Percentiles rank a stretch among this genome's conserved stretches.
These are phyloP conservation scores for Acleris sparsana DNA, from an alignment of 2,888 invertebrate genomes.

Conservation along the genomic window DNA sequence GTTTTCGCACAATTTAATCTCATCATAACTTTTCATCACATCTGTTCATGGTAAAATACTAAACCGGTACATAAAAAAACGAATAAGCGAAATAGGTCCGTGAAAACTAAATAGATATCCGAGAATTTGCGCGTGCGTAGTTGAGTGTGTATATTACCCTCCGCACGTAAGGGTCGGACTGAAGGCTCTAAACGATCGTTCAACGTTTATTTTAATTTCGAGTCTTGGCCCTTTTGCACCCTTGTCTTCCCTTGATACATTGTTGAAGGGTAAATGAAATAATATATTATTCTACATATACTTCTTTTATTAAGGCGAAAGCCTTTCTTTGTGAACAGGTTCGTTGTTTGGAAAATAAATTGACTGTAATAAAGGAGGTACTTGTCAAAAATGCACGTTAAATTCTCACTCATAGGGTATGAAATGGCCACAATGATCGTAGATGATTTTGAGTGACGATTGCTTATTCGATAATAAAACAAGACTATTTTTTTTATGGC, in stretches of 20 bases:
- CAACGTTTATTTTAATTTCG: conserved; percentile 40
- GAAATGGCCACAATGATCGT: not conserved
- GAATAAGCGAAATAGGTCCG: not conserved
- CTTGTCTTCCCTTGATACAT: conserved; percentile 40
- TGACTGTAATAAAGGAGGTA: conserved; percentile 24
- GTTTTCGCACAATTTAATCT: no score
- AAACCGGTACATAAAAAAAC: no score
- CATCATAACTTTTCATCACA: no score
- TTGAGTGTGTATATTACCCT: conserved; percentile 13
- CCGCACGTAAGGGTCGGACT: conserved; percentile 33
- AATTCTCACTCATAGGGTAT: not conserved
- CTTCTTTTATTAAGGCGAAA: conserved; percentile 37
- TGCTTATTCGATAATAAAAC: no score
- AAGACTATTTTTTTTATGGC: no score
- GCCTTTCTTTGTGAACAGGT: conserved; percentile 30
- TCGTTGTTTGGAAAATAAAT: conserved; percentile 34
- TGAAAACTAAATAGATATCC: conserved; percentile 11
- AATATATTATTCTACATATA: conserved; percentile 37
- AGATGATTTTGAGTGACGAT: not conserved
- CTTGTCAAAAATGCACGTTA: conserved; percentile 3
- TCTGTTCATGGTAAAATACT: no score
- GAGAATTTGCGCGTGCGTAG: conserved; percentile 8
- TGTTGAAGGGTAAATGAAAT: conserved; percentile 39
- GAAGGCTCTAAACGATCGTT: conserved; percentile 39
- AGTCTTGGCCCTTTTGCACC: conserved; percentile 38